Evolutionary conservation across 1,140 invertebrate genomes (phyloP), one percentile per base, ranked within the genome.

Genomic region (Antheraea pernyi): DNA sequence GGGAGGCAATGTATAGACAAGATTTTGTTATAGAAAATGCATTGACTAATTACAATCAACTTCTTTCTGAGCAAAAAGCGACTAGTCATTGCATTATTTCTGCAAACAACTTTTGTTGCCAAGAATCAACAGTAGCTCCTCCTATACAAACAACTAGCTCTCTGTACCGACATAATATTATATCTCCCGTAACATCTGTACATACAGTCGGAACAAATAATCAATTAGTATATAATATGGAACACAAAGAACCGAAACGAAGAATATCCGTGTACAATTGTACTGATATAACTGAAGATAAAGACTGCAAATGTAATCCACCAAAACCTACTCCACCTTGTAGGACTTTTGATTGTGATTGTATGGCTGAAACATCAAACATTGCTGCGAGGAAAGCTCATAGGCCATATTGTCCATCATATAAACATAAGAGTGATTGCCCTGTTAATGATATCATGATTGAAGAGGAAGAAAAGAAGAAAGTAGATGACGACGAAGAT

Each of bases 311-410:
- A 66, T 92, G 90, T 71, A 82, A 75, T 68, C 88, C 90, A 6
- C 84, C 82, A 4, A 88, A 89, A 67, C 83, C 84, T 6, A 65
- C 78, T 3, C 88, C 88, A 5, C 82, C 84, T 16, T 92, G 90
- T 59, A 84, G 82, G 64, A 89, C 88, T 0, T 86, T 86, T 70
- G 86, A 92, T 59, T 92, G 90, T 71, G 83, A 86, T n/a, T 92
- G 90, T 67, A 79, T 91, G 18, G 67, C 81, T n/a, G 82, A 89
- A 74, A 77, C 76, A 59, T 59, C 59, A 9, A 84, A 90, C 53
- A 77, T 79, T 61, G 78, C 78, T 10, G 67, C 84, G 2, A 81
- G 90, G 53, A 92, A 89, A 77, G 19, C 68, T 30, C 90, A 92
- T 60, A 84, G 81, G 46, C 81, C 88, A 0, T 92, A 81, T 59